phyloP scores from a whole-genome alignment of 2,113 vertebrate species.

The Orthonyx spaldingii region DNA sequence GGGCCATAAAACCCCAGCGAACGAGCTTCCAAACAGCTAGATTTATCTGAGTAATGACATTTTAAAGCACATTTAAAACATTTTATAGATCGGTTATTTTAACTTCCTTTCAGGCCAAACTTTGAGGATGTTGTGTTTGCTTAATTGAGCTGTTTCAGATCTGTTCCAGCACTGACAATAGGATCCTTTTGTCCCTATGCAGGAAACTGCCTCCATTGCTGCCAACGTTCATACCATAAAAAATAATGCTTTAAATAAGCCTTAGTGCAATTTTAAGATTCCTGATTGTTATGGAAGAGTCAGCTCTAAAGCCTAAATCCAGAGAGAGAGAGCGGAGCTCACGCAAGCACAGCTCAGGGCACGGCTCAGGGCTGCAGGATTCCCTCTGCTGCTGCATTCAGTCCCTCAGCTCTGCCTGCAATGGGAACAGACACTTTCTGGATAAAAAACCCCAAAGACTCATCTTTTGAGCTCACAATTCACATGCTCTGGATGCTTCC shows the following conservation, averaged over 20 bases:
- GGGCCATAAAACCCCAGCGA: background rate
- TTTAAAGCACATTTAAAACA: constrained; percentile 45
- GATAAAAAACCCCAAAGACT: background rate
- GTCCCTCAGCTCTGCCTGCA: background rate
- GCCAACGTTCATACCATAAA: background rate
- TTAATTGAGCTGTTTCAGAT: constrained; percentile 32
- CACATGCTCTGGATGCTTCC: background rate
- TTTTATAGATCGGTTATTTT: constrained; percentile 53
- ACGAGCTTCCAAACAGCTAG: background rate
- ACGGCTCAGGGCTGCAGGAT: background rate
- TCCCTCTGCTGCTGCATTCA: background rate
- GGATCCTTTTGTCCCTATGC: background rate
- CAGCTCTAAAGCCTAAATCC: background rate
- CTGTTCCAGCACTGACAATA: constrained; percentile 15
- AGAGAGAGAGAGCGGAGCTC: background rate
- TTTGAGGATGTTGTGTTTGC: constrained; percentile 26
- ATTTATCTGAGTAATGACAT: constrained; percentile 56
- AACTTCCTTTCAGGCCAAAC: constrained; percentile 2
- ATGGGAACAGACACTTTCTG: background rate
- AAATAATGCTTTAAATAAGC: constrained; percentile 21
- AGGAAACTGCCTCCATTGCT: background rate
- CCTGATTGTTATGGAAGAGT: background rate
- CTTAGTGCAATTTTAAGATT: background rate
- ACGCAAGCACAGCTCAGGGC: background rate
- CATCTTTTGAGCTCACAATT: background rate